Base-by-base conservation (phyloP, 2,797 vertebrate species). In the Melanotaenia boesemani region DNA sequence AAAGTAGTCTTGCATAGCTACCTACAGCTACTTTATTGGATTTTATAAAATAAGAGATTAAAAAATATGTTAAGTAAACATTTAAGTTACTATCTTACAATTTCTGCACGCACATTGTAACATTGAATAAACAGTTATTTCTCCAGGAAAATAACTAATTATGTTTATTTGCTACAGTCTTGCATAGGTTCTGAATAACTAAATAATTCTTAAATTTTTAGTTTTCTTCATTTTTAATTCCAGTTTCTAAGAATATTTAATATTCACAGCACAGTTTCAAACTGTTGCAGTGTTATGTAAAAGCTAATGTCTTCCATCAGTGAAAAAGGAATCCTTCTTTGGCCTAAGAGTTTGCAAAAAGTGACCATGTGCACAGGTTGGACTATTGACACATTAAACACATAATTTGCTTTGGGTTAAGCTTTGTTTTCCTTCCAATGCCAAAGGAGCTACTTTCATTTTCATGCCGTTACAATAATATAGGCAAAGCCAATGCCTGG, bases 381-480 rank as follows among this genome's bases (percentile, higher is more conserved):
- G 24, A 48, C 22, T 61, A 59, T 24, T 73, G 59, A 36, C 59
- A 63, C 64, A 50, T 79, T 41, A 74, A 37, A 48, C 28, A 60
- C 61, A 11, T 55, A 4, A 28, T 67, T 57, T 48, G 66, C 48
- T 54, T 68, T 59, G 57, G 32, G n/a, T 46, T 60, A 13, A 32
- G 2, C 28, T 37, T 74, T 44, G 30, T 32, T 56, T 58, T 56
- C 11, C 13, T 41, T 60, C 63, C 66, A n/a, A 24, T 16, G 57
- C 48, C 56, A 56, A 57, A 72, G 34, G 50, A 30, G 50, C 68
- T 61, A 41, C 9, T 78, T 85, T 77, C 10, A 28, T 63, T 73
- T 88, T 48, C 16, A n/a, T 70, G 48, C 50, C 2, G 8, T 39
- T 72, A 64, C 48, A 12, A 13, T 74, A 6, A 61, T 32, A 5